These are phyloP conservation scores for Panthera uncia DNA, from an alignment of 2,113 vertebrate genomes.

Conservation along the genomic window DNA sequence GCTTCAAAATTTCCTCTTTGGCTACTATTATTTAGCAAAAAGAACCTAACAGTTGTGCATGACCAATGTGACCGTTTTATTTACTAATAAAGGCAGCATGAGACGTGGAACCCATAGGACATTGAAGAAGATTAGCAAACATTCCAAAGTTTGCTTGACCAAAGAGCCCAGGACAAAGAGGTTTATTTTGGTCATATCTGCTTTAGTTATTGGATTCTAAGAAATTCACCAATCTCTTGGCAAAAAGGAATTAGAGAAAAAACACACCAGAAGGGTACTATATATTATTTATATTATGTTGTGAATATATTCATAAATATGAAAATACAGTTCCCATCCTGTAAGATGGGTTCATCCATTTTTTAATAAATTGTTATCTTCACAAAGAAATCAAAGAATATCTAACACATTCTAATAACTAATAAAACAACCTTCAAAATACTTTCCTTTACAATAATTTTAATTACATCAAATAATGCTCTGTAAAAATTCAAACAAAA, in stretches of 20 bases:
- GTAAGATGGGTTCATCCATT: neutral
- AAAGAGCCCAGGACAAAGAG: neutral
- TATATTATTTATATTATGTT: neutral
- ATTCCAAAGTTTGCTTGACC: neutral
- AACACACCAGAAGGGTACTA: neutral
- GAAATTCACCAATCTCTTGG: neutral
- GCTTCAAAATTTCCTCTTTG: neutral
- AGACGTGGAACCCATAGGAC: neutral
- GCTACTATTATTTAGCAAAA: neutral
- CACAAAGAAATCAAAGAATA: neutral
- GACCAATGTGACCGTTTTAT: neutral
- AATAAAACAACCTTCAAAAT: neutral
- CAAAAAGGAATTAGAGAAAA: constrained; percentile 12
- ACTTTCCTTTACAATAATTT: neutral
- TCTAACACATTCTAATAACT: neutral
- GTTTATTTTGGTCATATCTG: neutral
- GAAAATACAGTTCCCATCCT: neutral
- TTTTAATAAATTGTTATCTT: constrained; percentile 8
- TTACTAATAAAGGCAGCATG: neutral
- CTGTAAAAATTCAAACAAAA: constrained; percentile 31
- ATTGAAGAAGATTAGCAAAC: neutral
- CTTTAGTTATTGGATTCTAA: neutral
- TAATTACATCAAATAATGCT: neutral
- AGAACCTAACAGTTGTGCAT: neutral
- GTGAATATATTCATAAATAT: neutral